phyloP scores from a whole-genome alignment of 2,888 invertebrate species.

The Archaeoteleia sp. region DNA sequence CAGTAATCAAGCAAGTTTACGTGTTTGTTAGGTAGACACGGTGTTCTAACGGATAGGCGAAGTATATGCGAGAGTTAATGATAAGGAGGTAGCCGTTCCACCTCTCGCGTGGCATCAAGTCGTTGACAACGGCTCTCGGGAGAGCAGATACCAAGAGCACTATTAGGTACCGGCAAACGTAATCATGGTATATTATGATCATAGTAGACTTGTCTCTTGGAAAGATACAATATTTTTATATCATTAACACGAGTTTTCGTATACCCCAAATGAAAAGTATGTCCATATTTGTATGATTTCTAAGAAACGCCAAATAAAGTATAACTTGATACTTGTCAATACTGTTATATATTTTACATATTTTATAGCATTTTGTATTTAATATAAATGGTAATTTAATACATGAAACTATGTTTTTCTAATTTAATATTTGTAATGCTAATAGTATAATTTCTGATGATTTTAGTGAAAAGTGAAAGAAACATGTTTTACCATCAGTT shows the following conservation, averaged over 20 bases:
- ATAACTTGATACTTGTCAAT: neutral
- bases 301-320: neutral
- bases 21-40: slow-evolving; percentile 38
- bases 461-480: no score
- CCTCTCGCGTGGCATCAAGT: slow-evolving; percentile 27
- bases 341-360: no score
- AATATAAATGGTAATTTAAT: no score
- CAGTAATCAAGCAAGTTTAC: slow-evolving; percentile 33
- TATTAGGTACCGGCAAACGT: slow-evolving; percentile 45
- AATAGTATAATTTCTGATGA: no score
- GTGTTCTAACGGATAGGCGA: slow-evolving; percentile 56
- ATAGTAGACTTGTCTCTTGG: slow-evolving; percentile 25
- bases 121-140: slow-evolving; percentile 1
- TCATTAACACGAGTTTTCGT: slow-evolving; percentile 19
- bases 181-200: slow-evolving; percentile 58
- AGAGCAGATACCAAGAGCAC: slow-evolving; percentile 19
- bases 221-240: slow-evolving; percentile 9
- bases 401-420: no score
- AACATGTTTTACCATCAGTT: no score
- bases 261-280: slow-evolving; percentile 15
- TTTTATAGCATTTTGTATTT: no score
- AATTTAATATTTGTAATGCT: no score
- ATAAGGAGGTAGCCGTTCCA: slow-evolving; percentile 45
- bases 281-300: slow-evolving; percentile 1
- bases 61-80: slow-evolving; percentile 59